Conservation (phyloP, 1,140 invertebrate genomes). For the Pachypsylla venusta region DNA sequence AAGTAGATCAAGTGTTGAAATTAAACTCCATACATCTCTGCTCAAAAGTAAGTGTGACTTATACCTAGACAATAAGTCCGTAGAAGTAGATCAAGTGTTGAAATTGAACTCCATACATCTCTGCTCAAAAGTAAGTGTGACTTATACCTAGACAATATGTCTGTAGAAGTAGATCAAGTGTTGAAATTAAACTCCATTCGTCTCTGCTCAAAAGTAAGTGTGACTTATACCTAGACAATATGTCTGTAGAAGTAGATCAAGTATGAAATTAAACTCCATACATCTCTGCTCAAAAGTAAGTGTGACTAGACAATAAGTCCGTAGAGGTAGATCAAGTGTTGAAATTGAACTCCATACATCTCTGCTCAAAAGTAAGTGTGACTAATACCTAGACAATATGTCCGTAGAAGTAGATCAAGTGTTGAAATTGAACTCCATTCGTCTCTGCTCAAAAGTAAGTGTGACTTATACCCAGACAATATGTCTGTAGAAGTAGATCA, state of each 20-base stretch:
- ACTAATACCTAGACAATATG: slow-evolving; percentile 97
- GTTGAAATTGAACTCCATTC: slow-evolving; percentile 18
- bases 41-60: background rate
- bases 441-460: background rate
- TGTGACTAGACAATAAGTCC: slow-evolving; percentile 98
- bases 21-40: background rate
- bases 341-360: background rate
- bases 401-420: slow-evolving; percentile 89
- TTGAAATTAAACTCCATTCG: slow-evolving; percentile 12
- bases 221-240: too few species aligned
- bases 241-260: too few species aligned
- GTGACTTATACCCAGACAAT: too few species aligned
- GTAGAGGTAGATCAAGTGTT: slow-evolving; percentile 82
- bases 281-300: too few species aligned
- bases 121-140: background rate
- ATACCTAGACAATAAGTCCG: slow-evolving; percentile 97
- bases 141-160: slow-evolving; percentile 91
- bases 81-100: slow-evolving; percentile 79
- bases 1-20: slow-evolving; percentile 66
- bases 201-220: background rate
- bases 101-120: slow-evolving; percentile 1
- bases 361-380: background rate
- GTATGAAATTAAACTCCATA: too few species aligned
- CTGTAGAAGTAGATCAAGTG: slow-evolving; percentile 86
- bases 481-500: too few species aligned